Conservation (phyloP, 1,140 invertebrate species). For the Oscheius sp. region DNA sequence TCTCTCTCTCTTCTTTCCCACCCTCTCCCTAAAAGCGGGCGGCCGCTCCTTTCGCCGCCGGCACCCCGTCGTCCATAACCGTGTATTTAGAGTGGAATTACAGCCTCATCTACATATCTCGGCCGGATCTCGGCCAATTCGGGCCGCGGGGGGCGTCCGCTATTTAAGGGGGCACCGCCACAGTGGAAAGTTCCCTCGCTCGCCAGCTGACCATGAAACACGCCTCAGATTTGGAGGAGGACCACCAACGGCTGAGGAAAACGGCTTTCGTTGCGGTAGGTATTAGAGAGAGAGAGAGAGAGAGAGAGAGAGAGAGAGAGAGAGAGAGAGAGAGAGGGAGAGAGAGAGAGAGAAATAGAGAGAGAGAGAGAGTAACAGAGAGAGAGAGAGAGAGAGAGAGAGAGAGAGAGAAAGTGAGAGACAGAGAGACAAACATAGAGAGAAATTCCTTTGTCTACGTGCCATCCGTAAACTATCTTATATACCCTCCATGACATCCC, state of each 20-base stretch:
- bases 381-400: not conserved
- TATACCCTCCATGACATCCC: no score
- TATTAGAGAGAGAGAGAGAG: not conserved
- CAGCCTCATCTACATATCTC: conserved; percentile 7
- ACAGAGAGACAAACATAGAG: not conserved
- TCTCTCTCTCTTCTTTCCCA: not conserved
- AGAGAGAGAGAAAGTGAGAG: not conserved
- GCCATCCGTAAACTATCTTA: not conserved
- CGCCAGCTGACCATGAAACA: conserved; percentile 4
- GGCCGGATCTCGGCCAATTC: conserved; percentile 9
- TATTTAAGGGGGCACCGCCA: not conserved
- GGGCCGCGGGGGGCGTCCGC: not conserved
- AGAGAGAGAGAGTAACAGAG: not conserved
- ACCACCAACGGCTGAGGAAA: conserved; percentile 24
- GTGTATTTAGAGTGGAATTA: conserved; percentile 21
- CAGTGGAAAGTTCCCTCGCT: not conserved
- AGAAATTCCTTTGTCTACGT: not conserved
- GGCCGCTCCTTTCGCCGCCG: not conserved
- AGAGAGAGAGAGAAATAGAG: not conserved
- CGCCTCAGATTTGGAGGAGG: conserved; percentile 9
- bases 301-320: not conserved
- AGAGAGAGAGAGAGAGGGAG: not conserved
- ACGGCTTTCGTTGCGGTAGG: conserved; percentile 32
- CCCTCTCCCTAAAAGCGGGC: no score
- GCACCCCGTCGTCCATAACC: not conserved